These are phyloP conservation scores for Sebastes steindachneri DNA, from an alignment of 2,797 vertebrate genomes.

Conservation along the genomic window DNA sequence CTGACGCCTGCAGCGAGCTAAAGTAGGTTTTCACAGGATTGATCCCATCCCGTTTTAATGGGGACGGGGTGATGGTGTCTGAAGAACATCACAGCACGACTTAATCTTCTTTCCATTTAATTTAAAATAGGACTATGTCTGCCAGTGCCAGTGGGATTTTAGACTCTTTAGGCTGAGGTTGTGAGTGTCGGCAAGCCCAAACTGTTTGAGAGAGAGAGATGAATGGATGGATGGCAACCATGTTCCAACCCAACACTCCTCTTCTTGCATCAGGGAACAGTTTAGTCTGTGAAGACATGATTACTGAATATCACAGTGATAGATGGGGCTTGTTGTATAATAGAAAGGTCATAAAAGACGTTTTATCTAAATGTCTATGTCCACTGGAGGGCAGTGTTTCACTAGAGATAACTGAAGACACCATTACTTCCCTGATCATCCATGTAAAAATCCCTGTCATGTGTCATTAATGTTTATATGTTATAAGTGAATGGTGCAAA, in stretches of 20 bases:
- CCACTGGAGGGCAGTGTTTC: constrained; percentile 72
- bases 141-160: neutral
- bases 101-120: constrained; percentile 21
- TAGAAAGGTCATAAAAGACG: neutral
- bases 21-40: constrained; percentile 5
- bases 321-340: neutral
- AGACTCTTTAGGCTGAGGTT: neutral
- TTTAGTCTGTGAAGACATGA: neutral
- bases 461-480: neutral
- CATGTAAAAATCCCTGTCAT: neutral
- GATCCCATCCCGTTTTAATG: neutral
- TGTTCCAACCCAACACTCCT: neutral
- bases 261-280: neutral
- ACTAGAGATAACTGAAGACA: constrained; percentile 6
- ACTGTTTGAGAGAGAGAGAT: neutral
- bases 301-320: neutral
- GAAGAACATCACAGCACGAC: constrained; percentile 2
- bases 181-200: neutral
- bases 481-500: neutral
- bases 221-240: neutral
- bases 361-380: neutral
- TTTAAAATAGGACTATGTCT: neutral
- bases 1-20: neutral
- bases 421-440: neutral
- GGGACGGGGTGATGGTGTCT: neutral